Conservation (phyloP, 92 coral and sea anemone genomes). For the Pocillopora meandrina region DNA sequence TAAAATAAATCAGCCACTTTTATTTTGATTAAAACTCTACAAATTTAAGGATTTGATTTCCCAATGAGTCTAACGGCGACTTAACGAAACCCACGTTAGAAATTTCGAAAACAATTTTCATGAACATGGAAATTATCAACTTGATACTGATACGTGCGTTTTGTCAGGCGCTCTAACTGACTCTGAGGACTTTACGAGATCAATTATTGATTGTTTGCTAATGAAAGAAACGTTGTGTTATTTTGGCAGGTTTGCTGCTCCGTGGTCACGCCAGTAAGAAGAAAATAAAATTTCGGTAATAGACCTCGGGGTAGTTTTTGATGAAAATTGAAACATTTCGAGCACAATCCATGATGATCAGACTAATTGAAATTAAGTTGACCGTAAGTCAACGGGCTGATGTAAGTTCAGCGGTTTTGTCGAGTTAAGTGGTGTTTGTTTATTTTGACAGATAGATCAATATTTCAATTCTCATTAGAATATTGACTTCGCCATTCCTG, state of each 20-base stretch:
- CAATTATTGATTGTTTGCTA: slow-evolving; percentile 39
- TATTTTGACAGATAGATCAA: neutral
- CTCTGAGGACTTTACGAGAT: neutral
- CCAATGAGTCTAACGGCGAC: too few relatives aligned
- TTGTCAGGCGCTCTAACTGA: slow-evolving; percentile 14
- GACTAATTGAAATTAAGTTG: neutral
- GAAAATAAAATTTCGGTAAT: neutral
- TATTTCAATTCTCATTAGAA: slow-evolving; percentile 23
- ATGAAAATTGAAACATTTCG: neutral
- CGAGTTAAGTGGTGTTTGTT: slow-evolving; percentile 8
- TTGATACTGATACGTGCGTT: slow-evolving; percentile 3
- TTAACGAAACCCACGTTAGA: too few relatives aligned
- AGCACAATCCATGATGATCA: neutral
- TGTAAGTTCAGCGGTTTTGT: neutral
- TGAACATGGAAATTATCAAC: neutral
- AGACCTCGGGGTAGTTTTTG: neutral
- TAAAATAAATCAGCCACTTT: too few relatives aligned
- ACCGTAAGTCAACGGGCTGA: too few relatives aligned
- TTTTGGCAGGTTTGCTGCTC: slow-evolving; percentile 17
- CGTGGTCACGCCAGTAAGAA: neutral
- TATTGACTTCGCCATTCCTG: neutral
- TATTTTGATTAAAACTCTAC: too few relatives aligned
- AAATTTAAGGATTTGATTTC: too few relatives aligned
- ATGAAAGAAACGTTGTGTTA: slow-evolving; percentile 22
- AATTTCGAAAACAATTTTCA: neutral